These are phyloP conservation scores for Anguilla anguilla DNA, from an alignment of 2,797 vertebrate species.

Conservation along the genomic window DNA sequence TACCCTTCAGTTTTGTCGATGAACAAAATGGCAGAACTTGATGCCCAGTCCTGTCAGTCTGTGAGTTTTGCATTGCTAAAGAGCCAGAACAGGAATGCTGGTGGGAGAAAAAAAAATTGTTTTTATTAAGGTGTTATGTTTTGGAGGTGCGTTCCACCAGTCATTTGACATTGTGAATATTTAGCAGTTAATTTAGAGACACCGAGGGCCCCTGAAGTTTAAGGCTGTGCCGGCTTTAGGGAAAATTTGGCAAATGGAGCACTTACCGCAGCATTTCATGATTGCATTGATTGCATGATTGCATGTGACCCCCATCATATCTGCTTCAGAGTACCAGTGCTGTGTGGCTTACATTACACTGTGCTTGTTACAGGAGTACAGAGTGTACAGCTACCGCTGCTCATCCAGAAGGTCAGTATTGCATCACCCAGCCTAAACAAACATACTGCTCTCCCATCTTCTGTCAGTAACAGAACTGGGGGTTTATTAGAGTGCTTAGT, in stretches of 20 bases:
- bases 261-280: background rate
- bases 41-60: background rate
- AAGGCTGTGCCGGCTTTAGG: background rate
- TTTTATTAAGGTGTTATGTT: background rate
- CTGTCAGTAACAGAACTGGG: slow-evolving; percentile 28
- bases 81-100: background rate
- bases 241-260: background rate
- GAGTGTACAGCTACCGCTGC: slow-evolving; percentile 37
- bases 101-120: background rate
- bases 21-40: background rate
- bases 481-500: background rate
- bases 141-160: background rate
- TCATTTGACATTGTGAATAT: background rate
- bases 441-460: slow-evolving; percentile 5
- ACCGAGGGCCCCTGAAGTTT: background rate
- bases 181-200: slow-evolving; percentile 18
- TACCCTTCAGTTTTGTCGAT: slow-evolving; percentile 38
- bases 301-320: slow-evolving; percentile 21
- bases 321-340: slow-evolving; percentile 35
- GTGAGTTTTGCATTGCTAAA: background rate
- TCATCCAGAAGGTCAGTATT: slow-evolving; percentile 42
- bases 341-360: slow-evolving; percentile 34
- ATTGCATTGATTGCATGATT: background rate
- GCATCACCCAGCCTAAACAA: slow-evolving; percentile 35
- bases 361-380: slow-evolving; percentile 32